Evolutionary conservation across 2,888 invertebrate species (phyloP).

Genomic region (Trypoxylon attenuatum): DNA sequence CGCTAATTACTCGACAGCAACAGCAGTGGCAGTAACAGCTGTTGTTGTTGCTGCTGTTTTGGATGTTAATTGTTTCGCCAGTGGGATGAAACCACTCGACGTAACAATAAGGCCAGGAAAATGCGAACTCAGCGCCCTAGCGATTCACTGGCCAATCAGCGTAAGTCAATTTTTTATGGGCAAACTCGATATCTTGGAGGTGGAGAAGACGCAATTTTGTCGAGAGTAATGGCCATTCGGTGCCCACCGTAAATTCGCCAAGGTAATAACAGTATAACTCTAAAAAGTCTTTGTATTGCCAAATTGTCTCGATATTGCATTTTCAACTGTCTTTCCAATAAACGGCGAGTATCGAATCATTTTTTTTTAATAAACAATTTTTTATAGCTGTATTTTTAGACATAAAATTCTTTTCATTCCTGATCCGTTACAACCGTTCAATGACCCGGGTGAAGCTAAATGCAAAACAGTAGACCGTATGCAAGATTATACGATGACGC

Average conservation of each 20-base stretch:
- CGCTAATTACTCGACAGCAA: slow-evolving; percentile 35
- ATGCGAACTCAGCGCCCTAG: slow-evolving; percentile 23
- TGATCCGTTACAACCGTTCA: too few species aligned
- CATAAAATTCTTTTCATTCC: too few species aligned
- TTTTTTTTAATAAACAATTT: too few species aligned
- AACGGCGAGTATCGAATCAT: too few species aligned
- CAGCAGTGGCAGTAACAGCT: slow-evolving; percentile 21
- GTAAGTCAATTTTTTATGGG: slow-evolving; percentile 37
- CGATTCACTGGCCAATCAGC: slow-evolving; percentile 33
- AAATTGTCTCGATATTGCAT: too few species aligned
- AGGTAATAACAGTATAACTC: slow-evolving; percentile 1
- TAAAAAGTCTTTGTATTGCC: too few species aligned
- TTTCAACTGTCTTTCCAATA: too few species aligned
- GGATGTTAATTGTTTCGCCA: background rate
- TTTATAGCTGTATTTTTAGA: too few species aligned
- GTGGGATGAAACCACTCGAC: background rate
- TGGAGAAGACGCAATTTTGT: slow-evolving; percentile 14
- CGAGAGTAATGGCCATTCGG: slow-evolving; percentile 17
- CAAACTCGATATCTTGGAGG: slow-evolving; percentile 14
- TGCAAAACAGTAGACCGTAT: slow-evolving; percentile 17
- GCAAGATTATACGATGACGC: slow-evolving; percentile 7
- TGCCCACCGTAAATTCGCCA: slow-evolving; percentile 2
- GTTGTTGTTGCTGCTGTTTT: slow-evolving; percentile 14
- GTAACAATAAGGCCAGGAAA: slow-evolving; percentile 29
- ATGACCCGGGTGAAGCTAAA: slow-evolving; percentile 19